These are phyloP conservation scores for Hiodon tergisus DNA, from an alignment of 2,113 vertebrate genomes.

Conservation along the genomic window DNA sequence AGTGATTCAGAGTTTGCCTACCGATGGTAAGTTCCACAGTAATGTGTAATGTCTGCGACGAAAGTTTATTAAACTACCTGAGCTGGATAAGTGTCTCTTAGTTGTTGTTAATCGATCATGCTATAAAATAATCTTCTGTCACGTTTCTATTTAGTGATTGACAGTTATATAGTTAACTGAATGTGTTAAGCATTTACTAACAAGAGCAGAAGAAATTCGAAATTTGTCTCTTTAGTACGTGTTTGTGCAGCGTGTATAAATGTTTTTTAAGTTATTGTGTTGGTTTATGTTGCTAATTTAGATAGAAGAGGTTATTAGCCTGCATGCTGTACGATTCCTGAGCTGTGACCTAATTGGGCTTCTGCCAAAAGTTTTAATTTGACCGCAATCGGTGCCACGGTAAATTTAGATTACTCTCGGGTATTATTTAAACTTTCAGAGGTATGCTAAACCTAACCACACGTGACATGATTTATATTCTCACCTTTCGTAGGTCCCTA, in stretches of 20 bases:
- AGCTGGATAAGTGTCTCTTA: not conserved
- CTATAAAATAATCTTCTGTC: not conserved
- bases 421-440: not conserved
- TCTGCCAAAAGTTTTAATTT: conserved; percentile 1
- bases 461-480: not conserved
- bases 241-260: not conserved
- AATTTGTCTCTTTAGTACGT: not conserved
- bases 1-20: conserved; percentile 85
- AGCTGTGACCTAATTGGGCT: not conserved
- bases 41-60: not conserved
- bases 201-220: no score
- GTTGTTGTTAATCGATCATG: not conserved
- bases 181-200: no score
- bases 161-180: no score
- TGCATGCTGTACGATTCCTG: not conserved
- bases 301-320: not conserved
- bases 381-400: not conserved
- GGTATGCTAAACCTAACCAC: not conserved
- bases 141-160: not conserved
- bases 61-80: not conserved
- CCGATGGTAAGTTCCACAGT: conserved; percentile 68
- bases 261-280: not conserved
- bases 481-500: conserved; percentile 70
- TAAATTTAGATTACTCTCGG: not conserved
- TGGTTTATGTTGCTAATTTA: not conserved